Evolutionary conservation across 2,888 invertebrate genomes (phyloP), one percentile per base, ranked within the genome.

Genomic region (Ypsolopha scabrella): DNA sequence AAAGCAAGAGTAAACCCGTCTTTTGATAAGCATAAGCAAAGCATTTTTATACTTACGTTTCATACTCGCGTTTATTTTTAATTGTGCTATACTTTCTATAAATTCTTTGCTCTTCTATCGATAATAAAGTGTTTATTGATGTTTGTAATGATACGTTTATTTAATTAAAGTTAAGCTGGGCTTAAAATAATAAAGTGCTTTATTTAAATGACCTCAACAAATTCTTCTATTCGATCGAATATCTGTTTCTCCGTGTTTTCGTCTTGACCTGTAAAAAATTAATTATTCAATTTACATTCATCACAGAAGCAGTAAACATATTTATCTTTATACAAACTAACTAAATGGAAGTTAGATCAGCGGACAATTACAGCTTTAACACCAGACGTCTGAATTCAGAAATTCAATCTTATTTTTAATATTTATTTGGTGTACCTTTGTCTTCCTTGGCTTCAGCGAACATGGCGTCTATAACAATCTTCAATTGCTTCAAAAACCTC

Each of bases 401-500:
- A 38, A 38, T 10, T 38, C 9, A 38, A 38, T 10, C 60, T 39
- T 57, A 41, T 3, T 55, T 50, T 2, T 68, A 24, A 24, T 24
- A 24, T 24, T 24, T 2, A 24, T 3, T 3, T 64, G 10, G 63
- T 55, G 9, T 54, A 57, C 44, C 49, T 51, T 41, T 43, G 7
- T 9, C 39, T 14, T 47, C 50, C 10, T 13, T 10, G 2, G 62
- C 61, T 55, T 72, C 79, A 2, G 57, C 57, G 51, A 80, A 79
- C 60, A 76, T 64, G 54, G 70, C 75, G 53, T 86, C 83, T 10
- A 85, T 60, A 41, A 82, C 67, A 14, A 78, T 62, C 56, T 70
- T 70, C 8, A 82, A 62, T 64, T 86, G 86, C 59, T 80, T 85
- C 14, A 86, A 52, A 51, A 82, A 80, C 51, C 80, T 70, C 58